Percentiles rank a stretch among this genome's conserved stretches.
These are phyloP conservation scores for Cremastinae sp. DNA, from an alignment of 2,888 invertebrate genomes.

Conservation along the genomic window DNA sequence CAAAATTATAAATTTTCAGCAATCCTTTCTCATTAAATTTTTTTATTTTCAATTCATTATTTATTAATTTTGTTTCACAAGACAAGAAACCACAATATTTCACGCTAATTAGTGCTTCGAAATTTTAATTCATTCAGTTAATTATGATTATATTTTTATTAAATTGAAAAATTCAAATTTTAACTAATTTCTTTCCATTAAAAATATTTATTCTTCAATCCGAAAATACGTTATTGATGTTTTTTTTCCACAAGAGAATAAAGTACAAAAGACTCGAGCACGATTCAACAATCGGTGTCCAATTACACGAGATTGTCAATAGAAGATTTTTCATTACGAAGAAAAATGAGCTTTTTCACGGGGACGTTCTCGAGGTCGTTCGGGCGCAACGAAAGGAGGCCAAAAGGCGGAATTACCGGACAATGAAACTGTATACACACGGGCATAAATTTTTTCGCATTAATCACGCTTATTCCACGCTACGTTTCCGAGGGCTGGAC, in stretches of 20 bases:
- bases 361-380: conserved; percentile 28
- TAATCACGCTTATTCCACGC: conserved; percentile 45
- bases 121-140: too few relatives aligned
- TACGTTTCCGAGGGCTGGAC: conserved; percentile 45
- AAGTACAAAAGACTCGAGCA: too few relatives aligned
- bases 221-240: neutral
- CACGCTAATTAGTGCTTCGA: too few relatives aligned
- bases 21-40: too few relatives aligned
- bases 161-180: too few relatives aligned
- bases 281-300: conserved; percentile 46
- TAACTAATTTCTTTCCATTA: too few relatives aligned
- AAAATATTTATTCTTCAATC: neutral
- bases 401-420: conserved; percentile 29
- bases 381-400: conserved; percentile 47
- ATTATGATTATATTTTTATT: too few relatives aligned
- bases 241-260: too few relatives aligned
- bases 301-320: conserved; percentile 44
- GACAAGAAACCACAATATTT: too few relatives aligned
- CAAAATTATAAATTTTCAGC: too few relatives aligned
- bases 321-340: conserved; percentile 20
- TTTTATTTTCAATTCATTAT: too few relatives aligned
- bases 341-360: conserved; percentile 35
- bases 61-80: too few relatives aligned
- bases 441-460: conserved; percentile 21
- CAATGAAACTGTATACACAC: conserved; percentile 29